Conservation (phyloP, 2,113 vertebrate genomes). For the Tachysurus fulvidraco region DNA sequence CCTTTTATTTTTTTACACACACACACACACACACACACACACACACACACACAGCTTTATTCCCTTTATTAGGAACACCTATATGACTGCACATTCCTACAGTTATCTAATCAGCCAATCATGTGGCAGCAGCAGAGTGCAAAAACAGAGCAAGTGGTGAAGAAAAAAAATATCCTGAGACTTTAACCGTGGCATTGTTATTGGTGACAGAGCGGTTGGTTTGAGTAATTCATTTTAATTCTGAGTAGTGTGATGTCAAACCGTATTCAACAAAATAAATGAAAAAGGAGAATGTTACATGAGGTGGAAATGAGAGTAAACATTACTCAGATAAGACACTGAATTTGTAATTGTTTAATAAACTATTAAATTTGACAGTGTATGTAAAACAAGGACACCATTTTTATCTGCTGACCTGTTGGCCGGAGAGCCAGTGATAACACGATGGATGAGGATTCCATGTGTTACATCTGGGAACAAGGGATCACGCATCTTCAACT, state of each 20-base stretch:
- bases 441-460: constrained; percentile 88
- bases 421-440: constrained; percentile 88
- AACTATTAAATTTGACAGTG: neutral
- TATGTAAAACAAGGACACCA: neutral
- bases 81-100: neutral
- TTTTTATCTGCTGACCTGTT: constrained; percentile 74
- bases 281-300: neutral
- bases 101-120: neutral
- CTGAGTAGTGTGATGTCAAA: neutral
- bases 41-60: neutral
- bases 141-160: too few relatives aligned
- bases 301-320: neutral
- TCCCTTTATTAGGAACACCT: neutral
- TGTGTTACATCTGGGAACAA: constrained; percentile 85
- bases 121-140: neutral
- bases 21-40: neutral
- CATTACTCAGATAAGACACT: neutral
- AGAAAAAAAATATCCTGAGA: neutral
- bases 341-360: neutral
- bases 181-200: neutral
- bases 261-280: neutral
- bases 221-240: neutral
- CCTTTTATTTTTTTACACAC: neutral
- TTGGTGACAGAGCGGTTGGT: neutral
- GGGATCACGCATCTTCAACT: constrained; percentile 85